Conservation (phyloP, 2,113 vertebrate species). For the Malurus elegans region DNA sequence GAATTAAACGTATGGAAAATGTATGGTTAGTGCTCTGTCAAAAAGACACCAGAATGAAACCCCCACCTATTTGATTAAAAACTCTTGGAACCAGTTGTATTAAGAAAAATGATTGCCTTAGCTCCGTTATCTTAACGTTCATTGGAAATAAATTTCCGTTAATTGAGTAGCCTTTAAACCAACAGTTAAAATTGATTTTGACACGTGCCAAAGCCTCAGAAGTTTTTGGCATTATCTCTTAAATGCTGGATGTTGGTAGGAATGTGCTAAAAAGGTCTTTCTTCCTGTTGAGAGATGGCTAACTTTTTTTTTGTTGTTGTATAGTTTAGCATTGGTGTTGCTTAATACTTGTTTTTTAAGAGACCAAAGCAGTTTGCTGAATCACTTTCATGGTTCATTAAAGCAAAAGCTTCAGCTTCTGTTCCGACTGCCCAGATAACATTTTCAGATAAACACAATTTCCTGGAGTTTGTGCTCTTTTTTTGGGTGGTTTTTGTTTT, state of each 20-base stretch:
- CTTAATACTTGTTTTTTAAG: conserved; percentile 64
- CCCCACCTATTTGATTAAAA: neutral
- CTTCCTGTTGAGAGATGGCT: neutral
- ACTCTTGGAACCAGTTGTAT: neutral
- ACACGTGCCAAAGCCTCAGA: neutral
- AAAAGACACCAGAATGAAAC: neutral
- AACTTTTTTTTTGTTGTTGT: neutral
- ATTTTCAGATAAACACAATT: conserved; percentile 59
- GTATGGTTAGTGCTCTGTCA: neutral
- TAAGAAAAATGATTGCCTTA: neutral
- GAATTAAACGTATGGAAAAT: conserved; percentile 23
- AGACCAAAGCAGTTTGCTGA: conserved; percentile 63
- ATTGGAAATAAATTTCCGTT: conserved; percentile 40
- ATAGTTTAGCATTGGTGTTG: conserved; percentile 28
- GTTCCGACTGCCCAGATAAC: conserved; percentile 57
- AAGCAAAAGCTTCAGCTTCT: conserved; percentile 64
- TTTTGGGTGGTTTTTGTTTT: neutral
- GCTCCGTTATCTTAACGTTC: conserved; percentile 5
- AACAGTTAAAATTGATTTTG: conserved; percentile 21
- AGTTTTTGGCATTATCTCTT: neutral
- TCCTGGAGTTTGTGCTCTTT: conserved; percentile 41
- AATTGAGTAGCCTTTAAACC: conserved; percentile 32
- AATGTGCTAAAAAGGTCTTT: neutral
- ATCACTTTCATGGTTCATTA: conserved; percentile 65
- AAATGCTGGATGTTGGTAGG: neutral